These are phyloP conservation scores for Scomberomorus guttatus DNA, from an alignment of 2,797 vertebrate genomes.

Conservation along the genomic window DNA sequence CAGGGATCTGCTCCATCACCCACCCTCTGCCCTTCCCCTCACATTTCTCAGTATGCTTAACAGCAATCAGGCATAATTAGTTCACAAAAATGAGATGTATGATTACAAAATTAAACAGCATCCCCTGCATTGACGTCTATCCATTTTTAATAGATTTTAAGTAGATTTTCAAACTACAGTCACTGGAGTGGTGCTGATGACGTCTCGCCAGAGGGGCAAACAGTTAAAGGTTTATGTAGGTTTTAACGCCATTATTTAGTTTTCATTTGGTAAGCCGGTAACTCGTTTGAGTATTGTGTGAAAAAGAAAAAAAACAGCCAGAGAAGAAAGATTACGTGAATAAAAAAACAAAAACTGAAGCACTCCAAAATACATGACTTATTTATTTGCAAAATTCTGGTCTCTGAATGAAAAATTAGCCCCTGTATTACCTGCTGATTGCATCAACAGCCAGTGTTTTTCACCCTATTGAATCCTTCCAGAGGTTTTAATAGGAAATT, in stretches of 20 bases:
- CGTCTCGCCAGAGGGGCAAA: not conserved
- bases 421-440: constrained; percentile 55
- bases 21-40: constrained; percentile 29
- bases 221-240: not conserved
- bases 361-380: constrained; percentile 31
- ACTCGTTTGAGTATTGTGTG: not conserved
- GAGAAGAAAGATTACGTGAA: constrained; percentile 3
- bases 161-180: not conserved
- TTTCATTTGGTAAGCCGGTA: not conserved
- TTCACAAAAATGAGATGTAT: constrained; percentile 31
- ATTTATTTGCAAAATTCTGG: constrained; percentile 37
- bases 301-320: constrained; percentile 2
- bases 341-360: not conserved
- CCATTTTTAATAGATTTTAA: constrained; percentile 18
- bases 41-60: constrained; percentile 45
- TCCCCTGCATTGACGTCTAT: not conserved
- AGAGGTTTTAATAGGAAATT: constrained; percentile 47
- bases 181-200: not conserved
- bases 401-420: constrained; percentile 39
- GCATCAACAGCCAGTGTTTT: constrained; percentile 45
- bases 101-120: constrained; percentile 34
- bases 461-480: constrained; percentile 34
- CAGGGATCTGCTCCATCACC: constrained; percentile 50
- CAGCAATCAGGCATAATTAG: constrained; percentile 56
- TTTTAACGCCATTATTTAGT: not conserved